phyloP scores from a whole-genome alignment of 2,113 vertebrate species.

The Vireo altiloquus region DNA sequence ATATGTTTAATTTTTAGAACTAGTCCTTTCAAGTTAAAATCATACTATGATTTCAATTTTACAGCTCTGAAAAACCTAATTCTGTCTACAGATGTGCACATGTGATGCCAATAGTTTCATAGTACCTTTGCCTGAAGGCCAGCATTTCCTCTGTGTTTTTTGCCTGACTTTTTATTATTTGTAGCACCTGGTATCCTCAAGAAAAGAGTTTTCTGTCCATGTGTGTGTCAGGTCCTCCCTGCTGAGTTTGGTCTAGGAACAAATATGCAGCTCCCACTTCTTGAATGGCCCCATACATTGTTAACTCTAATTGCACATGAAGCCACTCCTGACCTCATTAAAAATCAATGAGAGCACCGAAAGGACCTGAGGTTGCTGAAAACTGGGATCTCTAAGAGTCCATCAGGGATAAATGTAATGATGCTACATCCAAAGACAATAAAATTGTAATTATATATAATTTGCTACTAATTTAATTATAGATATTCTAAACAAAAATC shows the following conservation, averaged over 20 bases:
- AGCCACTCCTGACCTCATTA: neutral
- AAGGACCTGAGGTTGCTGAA: neutral
- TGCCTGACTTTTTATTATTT: neutral
- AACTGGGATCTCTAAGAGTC: neutral
- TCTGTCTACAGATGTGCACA: neutral
- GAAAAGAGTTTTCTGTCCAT: neutral
- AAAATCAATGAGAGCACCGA: neutral
- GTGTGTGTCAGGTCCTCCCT: neutral
- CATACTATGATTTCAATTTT: neutral
- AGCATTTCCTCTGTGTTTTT: neutral
- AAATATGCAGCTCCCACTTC: neutral
- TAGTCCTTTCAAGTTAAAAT: neutral
- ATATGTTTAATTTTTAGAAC: slow-evolving; percentile 22
- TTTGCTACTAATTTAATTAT: neutral
- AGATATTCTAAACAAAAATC: neutral
- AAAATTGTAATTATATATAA: neutral
- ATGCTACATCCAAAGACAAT: neutral
- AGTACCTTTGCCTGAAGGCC: neutral
- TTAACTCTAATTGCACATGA: neutral
- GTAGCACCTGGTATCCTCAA: neutral
- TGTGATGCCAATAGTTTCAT: neutral
- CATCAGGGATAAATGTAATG: neutral
- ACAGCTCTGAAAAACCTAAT: neutral
- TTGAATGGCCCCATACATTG: accelerated
- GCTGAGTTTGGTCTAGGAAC: neutral